Conservation (phyloP, 1,140 invertebrate genomes). For the Ditylenchus dipsaci region DNA sequence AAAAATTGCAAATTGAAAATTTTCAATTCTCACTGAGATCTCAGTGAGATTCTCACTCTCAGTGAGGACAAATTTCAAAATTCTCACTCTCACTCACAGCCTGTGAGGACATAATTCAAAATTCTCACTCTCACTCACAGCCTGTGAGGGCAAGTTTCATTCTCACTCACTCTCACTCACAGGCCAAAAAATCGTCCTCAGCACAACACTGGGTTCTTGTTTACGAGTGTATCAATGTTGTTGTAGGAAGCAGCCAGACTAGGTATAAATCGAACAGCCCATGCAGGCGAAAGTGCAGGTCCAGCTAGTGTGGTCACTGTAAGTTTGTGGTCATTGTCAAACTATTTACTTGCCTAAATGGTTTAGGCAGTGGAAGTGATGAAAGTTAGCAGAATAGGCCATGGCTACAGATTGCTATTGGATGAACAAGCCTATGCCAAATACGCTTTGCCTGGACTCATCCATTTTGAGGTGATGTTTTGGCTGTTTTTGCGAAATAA, state of each 20-base stretch:
- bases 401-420: slow-evolving; percentile 65
- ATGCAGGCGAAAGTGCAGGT: slow-evolving; percentile 63
- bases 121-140: too few relatives aligned
- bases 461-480: slow-evolving; percentile 66
- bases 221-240: not conserved
- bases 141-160: too few relatives aligned
- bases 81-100: too few relatives aligned
- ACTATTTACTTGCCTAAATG: not conserved
- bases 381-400: slow-evolving; percentile 62
- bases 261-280: slow-evolving; percentile 64
- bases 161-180: too few relatives aligned
- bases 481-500: too few relatives aligned
- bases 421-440: slow-evolving; percentile 62
- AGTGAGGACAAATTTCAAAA: too few relatives aligned
- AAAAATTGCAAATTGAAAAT: too few relatives aligned
- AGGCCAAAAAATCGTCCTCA: too few relatives aligned
- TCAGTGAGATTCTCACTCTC: too few relatives aligned
- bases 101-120: too few relatives aligned
- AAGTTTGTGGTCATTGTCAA: slow-evolving; percentile 58
- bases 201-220: too few relatives aligned
- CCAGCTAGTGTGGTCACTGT: slow-evolving; percentile 60
- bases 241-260: slow-evolving; percentile 58
- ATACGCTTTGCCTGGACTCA: slow-evolving; percentile 51
- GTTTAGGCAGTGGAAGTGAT: not conserved
- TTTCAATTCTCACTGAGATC: too few relatives aligned